Conservation (phyloP, 2,888 invertebrate genomes). For the Aromia moschata region DNA sequence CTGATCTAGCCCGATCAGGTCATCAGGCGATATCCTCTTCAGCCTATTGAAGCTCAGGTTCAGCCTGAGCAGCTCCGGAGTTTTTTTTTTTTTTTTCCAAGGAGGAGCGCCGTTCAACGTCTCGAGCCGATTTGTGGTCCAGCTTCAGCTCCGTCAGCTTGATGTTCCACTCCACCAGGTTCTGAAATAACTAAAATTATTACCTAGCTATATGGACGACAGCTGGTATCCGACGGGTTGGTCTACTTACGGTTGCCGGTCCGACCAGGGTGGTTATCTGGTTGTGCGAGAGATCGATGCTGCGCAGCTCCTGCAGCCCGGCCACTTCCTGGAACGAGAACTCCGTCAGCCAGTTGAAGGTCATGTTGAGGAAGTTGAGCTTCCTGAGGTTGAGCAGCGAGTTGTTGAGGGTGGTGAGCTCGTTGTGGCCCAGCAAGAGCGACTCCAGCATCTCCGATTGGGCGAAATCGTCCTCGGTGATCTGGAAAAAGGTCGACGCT, state of each 20-base stretch:
- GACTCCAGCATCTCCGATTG: conserved; percentile 76
- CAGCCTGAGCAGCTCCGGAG: conserved; percentile 76
- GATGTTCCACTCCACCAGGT: conserved; percentile 80
- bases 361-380: conserved; percentile 76
- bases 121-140: conserved; percentile 77
- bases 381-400: conserved; percentile 76
- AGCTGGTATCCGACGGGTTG: conserved; percentile 2
- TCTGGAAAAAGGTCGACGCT: too few species aligned
- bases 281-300: conserved; percentile 81
- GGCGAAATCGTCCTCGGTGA: conserved; percentile 79
- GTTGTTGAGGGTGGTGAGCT: conserved; percentile 75
- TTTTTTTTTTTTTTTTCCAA: too few species aligned
- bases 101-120: conserved; percentile 79
- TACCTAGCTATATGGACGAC: conserved; percentile 14
- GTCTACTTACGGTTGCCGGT: conserved; percentile 69
- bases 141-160: conserved; percentile 76
- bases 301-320: conserved; percentile 75
- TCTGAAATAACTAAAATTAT: conserved; percentile 64
- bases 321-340: conserved; percentile 84
- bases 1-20: conserved; percentile 80
- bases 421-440: conserved; percentile 78
- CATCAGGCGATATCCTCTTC: conserved; percentile 78
- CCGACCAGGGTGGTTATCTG: conserved; percentile 74
- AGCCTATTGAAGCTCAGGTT: conserved; percentile 81
- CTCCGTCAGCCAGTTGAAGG: conserved; percentile 77